phyloP scores from a whole-genome alignment of 2,113 vertebrate species.

The Clarias batrachus region DNA sequence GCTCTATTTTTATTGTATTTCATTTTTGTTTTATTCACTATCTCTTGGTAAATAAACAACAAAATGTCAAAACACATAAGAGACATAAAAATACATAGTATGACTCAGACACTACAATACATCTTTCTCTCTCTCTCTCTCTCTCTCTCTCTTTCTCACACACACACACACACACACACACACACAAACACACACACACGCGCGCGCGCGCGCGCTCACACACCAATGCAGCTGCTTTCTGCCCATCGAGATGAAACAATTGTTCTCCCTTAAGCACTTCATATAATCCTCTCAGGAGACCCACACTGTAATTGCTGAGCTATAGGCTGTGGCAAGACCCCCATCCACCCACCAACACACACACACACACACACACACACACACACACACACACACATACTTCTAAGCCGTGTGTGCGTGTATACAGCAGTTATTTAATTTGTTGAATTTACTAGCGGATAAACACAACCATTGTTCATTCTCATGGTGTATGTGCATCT shows the following conservation, averaged over 20 bases:
- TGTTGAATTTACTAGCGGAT: constrained; percentile 62
- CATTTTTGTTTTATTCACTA: not conserved
- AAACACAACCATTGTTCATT: constrained; percentile 61
- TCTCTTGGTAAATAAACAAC: not conserved
- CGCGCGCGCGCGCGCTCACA: constrained; percentile 56
- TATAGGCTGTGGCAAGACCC: constrained; percentile 71
- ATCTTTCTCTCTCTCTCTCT: not conserved
- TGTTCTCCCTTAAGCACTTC: constrained; percentile 76
- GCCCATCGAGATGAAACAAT: constrained; percentile 16
- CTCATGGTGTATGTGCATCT: constrained; percentile 5
- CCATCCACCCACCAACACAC: constrained; percentile 57
- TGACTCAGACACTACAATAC: not conserved
- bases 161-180: constrained; percentile 24
- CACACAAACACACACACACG: constrained; percentile 32
- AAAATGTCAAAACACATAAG: not conserved
- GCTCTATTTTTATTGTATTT: not conserved
- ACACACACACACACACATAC: constrained; percentile 49
- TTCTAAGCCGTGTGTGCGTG: no score
- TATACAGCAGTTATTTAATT: constrained; percentile 71
- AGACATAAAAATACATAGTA: constrained; percentile 20
- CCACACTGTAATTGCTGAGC: constrained; percentile 86
- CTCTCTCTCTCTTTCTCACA: not conserved
- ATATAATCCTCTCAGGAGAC: constrained; percentile 86
- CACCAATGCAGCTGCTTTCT: constrained; percentile 20
- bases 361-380: constrained; percentile 51